phyloP scores from a whole-genome alignment of 2,797 vertebrate species.

The Squalus acanthias region DNA sequence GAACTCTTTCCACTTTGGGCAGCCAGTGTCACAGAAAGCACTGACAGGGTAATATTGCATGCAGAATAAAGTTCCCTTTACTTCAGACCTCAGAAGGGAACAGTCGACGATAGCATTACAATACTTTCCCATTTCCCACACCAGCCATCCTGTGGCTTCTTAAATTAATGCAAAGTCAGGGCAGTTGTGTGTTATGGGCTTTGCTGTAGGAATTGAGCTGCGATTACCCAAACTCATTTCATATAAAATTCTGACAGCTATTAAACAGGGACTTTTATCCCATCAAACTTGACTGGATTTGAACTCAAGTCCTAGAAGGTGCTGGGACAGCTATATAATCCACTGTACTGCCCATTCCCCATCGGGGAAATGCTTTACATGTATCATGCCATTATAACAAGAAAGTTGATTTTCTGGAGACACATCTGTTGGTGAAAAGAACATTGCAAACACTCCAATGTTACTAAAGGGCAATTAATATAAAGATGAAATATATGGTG shows the following conservation, averaged over 20 bases:
- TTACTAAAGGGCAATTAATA: neutral
- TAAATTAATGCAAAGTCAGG: neutral
- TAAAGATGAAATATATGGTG: neutral
- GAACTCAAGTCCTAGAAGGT: neutral
- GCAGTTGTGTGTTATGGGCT: neutral
- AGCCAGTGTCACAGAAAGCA: neutral
- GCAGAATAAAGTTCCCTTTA: neutral
- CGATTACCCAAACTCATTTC: neutral
- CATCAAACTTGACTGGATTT: neutral
- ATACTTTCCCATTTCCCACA: neutral
- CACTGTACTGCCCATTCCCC: neutral
- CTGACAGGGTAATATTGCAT: neutral
- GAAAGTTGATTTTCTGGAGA: neutral
- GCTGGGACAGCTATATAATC: neutral
- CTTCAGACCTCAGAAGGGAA: neutral
- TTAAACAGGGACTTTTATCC: neutral
- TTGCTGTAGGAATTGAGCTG: neutral
- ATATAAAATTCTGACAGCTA: neutral
- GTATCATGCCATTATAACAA: neutral
- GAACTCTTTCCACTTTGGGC: neutral
- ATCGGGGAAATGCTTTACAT: neutral
- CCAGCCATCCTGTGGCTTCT: neutral
- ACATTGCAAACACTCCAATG: neutral
- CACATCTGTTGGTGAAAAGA: neutral
- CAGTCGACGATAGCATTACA: neutral